These are phyloP conservation scores for Pomacea canaliculata DNA, from an alignment of 2,888 invertebrate species.

Conservation along the genomic window DNA sequence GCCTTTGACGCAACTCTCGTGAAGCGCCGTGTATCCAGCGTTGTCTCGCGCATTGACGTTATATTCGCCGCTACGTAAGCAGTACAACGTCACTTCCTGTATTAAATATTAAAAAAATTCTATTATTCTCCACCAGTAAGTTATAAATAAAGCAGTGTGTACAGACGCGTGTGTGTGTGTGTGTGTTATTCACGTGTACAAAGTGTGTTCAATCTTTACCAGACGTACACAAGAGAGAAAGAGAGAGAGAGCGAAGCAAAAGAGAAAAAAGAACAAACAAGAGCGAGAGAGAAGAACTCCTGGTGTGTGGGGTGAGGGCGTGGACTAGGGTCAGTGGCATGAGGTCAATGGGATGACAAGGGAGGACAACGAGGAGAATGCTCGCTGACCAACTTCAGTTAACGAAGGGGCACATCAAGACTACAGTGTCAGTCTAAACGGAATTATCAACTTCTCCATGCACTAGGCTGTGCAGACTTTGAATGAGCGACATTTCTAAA, in stretches of 20 bases:
- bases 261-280: neutral
- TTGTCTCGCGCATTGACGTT: conserved; percentile 91
- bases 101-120: conserved; percentile 21
- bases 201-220: neutral
- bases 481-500: no score
- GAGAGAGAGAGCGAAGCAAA: neutral
- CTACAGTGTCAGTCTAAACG: no score
- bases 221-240: neutral
- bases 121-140: neutral
- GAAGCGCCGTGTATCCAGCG: conserved; percentile 85
- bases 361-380: no score
- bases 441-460: no score
- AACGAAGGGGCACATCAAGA: no score
- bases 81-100: conserved; percentile 90
- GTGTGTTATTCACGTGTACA: neutral
- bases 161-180: neutral
- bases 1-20: conserved; percentile 91
- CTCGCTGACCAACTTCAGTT: no score
- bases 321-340: no score
- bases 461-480: no score
- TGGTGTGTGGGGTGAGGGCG: no score
- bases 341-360: no score
- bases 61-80: conserved; percentile 89
- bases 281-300: neutral
- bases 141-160: neutral